Base-by-base conservation (phyloP, 2,113 vertebrate species). In the Syrrhaptes paradoxus region DNA sequence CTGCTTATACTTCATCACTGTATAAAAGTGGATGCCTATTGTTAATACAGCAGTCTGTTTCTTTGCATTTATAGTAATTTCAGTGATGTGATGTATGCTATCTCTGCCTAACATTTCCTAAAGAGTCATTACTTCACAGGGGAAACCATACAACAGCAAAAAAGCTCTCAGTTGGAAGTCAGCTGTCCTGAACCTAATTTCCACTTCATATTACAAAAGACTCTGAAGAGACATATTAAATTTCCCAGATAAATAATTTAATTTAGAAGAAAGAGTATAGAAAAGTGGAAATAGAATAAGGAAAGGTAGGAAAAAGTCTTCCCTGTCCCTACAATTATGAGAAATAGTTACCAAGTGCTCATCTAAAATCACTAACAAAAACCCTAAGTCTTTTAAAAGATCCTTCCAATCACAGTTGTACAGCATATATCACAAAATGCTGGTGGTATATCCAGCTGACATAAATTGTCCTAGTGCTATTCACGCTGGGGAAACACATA, bases 101-200 rank as follows among this genome's bases (percentile, higher is more conserved):
- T 16, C 26, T 62, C n/a, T 74, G 46, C 26, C 20, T 28, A 84
- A 72, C 4, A 15, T 38, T 86, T 77, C 85, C 58, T 76, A n/a
- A 68, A 65, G 11, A 58, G 2, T 46, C 41, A 17, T 90, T 78
- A 36, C 17, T 77, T 19, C 21, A 13, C 0, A 0, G 28, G 5
- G 19, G 13, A 91, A 72, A 58, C 3, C 10, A 51, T 9, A n/a
- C 2, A 22, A 29, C 41, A 67, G 41, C 9, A 85, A 76, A 82
- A 85, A 67, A n/a, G 1, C 9, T 58, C 16, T 57, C 16, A 52
- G 13, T 8, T 84, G 66, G 29, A 95, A 87, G 13, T 73, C 34
- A 73, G 9, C 16, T 73, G 22, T 36, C 25, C 34, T 62, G 38
- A 77, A 41, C 13, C 7, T 29, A 13, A 57, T 71, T 70, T 91